phyloP scores from a whole-genome alignment of 30 jellyfish, hydroid and myxozoan species.

The Aurelia sp. region DNA sequence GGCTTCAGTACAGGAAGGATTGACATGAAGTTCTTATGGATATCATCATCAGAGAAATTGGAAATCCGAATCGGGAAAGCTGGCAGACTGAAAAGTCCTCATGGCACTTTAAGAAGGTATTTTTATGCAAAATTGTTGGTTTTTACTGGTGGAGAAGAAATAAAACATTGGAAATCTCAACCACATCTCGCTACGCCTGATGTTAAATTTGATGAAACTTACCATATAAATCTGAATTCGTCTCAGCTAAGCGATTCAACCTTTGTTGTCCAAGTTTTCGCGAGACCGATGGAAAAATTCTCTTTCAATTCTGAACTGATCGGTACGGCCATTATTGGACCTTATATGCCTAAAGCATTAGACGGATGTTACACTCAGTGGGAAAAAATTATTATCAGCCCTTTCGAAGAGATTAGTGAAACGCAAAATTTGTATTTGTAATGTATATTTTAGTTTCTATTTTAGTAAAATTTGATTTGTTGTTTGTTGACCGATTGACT shows the following conservation, averaged over 20 bases:
- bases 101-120: constrained; percentile 82
- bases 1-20: constrained; percentile 90
- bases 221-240: constrained; percentile 33
- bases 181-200: constrained; percentile 82
- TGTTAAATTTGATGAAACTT: constrained; percentile 55
- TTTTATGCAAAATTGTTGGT: constrained; percentile 69
- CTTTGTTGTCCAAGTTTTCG: constrained; percentile 49
- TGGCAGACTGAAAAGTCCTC: constrained; percentile 79
- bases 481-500: background rate
- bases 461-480: background rate
- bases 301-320: constrained; percentile 71
- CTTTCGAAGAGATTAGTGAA: constrained; percentile 75
- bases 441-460: background rate
- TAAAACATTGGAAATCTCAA: constrained; percentile 64
- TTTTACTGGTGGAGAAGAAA: constrained; percentile 65
- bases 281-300: constrained; percentile 59
- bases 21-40: constrained; percentile 70
- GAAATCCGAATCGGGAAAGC: constrained; percentile 69
- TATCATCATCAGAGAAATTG: constrained; percentile 72
- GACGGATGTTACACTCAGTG: constrained; percentile 74
- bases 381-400: constrained; percentile 87
- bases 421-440: constrained; percentile 68
- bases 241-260: constrained; percentile 71
- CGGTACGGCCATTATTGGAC: constrained; percentile 91
- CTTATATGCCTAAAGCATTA: constrained; percentile 85